Base-by-base conservation (phyloP, 2,888 invertebrate species). In the Melikaiella ostensackeni region DNA sequence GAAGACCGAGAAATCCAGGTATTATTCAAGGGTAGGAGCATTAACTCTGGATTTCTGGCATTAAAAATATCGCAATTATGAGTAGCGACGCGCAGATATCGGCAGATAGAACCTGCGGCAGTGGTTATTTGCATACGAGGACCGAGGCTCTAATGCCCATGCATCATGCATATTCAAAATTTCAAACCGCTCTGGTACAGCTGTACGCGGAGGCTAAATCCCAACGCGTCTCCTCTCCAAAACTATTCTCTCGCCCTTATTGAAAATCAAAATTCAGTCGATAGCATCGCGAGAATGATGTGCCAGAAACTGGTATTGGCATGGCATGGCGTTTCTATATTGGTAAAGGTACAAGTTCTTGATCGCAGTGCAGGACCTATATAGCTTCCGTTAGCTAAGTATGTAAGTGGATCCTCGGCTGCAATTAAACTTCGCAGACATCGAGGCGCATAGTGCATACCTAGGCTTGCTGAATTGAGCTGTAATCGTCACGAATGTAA, bases 121-220 rank as follows among this genome's bases (percentile, higher is more conserved):
- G 77, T 82, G 83, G 83, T 83, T 88, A 90, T 90, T 90, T 90
- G 88, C 90, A 90, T 90, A 90, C 84, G 89, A 87, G 90, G 84
- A 86, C 84, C 86, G 83, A 82, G 86, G 89, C 88, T 90, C 89
- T 90, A 91, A 90, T 90, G 89, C 89, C 88, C 89, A 90, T 91
- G 90, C 90, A 89, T 91, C 91, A 91, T 91, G 89, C 90, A 91
- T 91, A 91, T 91, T 91, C 91, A 91, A 90, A 88, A 86, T 83
- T 91, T 90, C 91, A 90, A 90, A 88, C 86, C 83, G 86, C 87
- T 86, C 87, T 85, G 88, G 88, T 89, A 89, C 90, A 88, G 88
- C 89, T 89, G 89, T 89, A 89, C 88, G 86, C 86, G 87, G 87
- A 90, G 89, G 89, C 89, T 88, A 88, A 90, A 90, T 89, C 90